Percentiles rank a stretch among this genome's conserved stretches.
Conservation (phyloP, 1,140 invertebrate species). For the Caenorhabditis brenneri region DNA sequence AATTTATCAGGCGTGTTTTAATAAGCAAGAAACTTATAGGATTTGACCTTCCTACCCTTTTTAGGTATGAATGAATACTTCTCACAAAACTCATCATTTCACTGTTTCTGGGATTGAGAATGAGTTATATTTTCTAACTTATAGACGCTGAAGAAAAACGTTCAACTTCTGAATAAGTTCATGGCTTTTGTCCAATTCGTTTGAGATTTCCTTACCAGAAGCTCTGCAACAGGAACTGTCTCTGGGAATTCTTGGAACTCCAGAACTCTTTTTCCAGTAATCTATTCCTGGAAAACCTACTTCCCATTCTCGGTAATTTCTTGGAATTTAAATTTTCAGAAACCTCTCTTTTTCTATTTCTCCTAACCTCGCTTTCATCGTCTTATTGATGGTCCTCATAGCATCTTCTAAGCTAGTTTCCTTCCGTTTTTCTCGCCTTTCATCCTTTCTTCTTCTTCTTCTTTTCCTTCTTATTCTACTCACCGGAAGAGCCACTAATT, state of each 20-base stretch:
- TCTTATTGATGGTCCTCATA: conserved; percentile 2
- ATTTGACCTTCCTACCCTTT: background rate
- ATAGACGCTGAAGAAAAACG: too few species aligned
- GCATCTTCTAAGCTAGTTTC: background rate
- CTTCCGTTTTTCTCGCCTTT: conserved; percentile 14
- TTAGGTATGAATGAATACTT: too few species aligned
- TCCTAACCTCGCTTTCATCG: background rate
- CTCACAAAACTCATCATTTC: too few species aligned
- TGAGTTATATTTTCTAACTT: too few species aligned
- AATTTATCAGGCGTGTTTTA: background rate
- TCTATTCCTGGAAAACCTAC: background rate
- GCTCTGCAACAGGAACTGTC: too few species aligned
- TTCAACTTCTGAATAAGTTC: too few species aligned
- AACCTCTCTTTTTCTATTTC: background rate
- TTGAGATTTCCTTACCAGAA: too few species aligned
- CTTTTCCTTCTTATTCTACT: conserved; percentile 3
- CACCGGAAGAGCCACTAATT: conserved; percentile 43
- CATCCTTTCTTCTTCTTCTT: conserved; percentile 9
- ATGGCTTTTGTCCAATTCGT: too few species aligned
- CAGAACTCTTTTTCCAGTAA: too few species aligned
- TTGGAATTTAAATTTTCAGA: background rate
- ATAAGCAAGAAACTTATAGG: background rate
- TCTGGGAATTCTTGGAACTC: too few species aligned
- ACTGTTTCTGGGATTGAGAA: too few species aligned
- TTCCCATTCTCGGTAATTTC: background rate